Evolutionary conservation across 2,797 vertebrate genomes (phyloP), one percentile per base, ranked within the genome.

Genomic region (Cossypha heuglini): DNA sequence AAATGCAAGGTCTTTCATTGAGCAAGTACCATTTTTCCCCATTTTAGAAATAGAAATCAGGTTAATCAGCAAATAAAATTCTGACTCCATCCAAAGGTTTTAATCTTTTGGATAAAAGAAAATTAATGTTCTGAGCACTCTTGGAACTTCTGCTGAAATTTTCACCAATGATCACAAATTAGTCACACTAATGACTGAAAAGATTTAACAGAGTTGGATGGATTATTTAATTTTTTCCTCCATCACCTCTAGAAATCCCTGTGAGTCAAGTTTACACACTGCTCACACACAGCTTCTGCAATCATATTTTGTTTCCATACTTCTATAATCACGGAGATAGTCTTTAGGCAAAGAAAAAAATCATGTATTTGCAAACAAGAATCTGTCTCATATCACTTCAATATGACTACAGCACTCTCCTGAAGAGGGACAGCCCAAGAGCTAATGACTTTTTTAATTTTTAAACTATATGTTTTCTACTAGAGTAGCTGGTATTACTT

Each of bases 361-460:
- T 3, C 5, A n/a, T 10, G 3, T 35, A 11, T 16, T 7, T n/a
- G 5, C 35, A 54, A 79, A 45, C 4, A 75, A 73, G 8, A 35
- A 29, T 35, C n/a, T 69, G 18, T 19, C 14, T 62, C 17, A 2
- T 67, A 59, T 25, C 11, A n/a, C 22, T 62, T 73, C 29, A 64
- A 3, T 11, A 22, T 25, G 6, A 61, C 29, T 80, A 31, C 13
- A 49, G 3, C 1, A 1, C 3, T 57, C 2, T 8, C 7, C 7
- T 51, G 64, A 64, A 26, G 1, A 58, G 3, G 31, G 24, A 33
- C 45, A 77, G 18, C 16, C 29, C 11, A 19, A 69, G 51, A 58
- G 11, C 3, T 57, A 73, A 80, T 31, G 14, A 52, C 5, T 15
- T 46, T 52, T 52, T 5, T 33, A 10, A 29, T 10, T 74, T 80